phyloP scores from a whole-genome alignment of 2,113 vertebrate species.

The Barbus barbus region DNA sequence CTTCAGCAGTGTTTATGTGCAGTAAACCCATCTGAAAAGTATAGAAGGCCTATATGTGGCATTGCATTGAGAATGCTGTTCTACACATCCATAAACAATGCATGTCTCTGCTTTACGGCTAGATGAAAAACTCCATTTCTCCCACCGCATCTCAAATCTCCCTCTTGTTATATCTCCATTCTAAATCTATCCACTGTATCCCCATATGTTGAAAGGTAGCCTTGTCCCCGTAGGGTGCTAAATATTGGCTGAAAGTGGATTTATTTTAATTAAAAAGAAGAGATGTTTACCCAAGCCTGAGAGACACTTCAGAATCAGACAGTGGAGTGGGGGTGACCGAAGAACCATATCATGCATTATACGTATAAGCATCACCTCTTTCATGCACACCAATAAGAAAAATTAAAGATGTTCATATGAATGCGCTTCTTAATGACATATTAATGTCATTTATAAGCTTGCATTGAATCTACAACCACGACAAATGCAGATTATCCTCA shows the following conservation, averaged over 20 bases:
- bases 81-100: slow-evolving; percentile 72
- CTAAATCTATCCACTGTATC: slow-evolving; percentile 68
- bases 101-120: slow-evolving; percentile 63
- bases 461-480: not conserved
- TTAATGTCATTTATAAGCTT: not conserved
- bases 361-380: not conserved
- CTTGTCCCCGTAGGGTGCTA: slow-evolving; percentile 50
- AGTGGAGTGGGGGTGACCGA: not conserved
- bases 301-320: slow-evolving; percentile 61
- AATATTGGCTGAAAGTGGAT: slow-evolving; percentile 69
- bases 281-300: slow-evolving; percentile 68
- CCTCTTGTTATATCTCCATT: slow-evolving; percentile 38
- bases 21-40: slow-evolving; percentile 63
- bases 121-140: slow-evolving; percentile 63
- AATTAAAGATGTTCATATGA: not conserved
- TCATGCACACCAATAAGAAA: not conserved
- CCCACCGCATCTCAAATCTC: slow-evolving; percentile 49
- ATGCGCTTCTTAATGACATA: not conserved
- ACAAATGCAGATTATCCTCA: not conserved
- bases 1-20: slow-evolving; percentile 42
- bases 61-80: slow-evolving; percentile 64
- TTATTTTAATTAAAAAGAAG: slow-evolving; percentile 77
- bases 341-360: not conserved
- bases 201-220: slow-evolving; percentile 55
- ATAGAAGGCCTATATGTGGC: slow-evolving; percentile 64